Evolutionary conservation across 1,140 invertebrate species (phyloP).

Genomic region (Lasioglossum baleicum): DNA sequence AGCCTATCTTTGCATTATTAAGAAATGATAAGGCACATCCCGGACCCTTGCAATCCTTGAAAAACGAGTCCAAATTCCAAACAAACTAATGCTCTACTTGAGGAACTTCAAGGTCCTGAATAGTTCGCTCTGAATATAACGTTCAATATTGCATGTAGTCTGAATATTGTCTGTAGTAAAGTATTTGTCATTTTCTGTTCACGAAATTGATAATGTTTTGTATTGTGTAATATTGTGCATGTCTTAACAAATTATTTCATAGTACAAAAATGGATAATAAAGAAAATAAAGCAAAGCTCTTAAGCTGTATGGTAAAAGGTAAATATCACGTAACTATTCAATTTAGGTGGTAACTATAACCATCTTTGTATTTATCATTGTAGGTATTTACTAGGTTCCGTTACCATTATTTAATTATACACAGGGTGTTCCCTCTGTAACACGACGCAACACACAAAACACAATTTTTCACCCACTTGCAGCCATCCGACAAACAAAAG

Average conservation of each 20-base stretch:
- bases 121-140: background rate
- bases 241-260: background rate
- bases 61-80: too few relatives aligned
- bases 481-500: too few relatives aligned
- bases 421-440: too few relatives aligned
- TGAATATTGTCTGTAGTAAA: conserved; percentile 16
- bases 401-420: background rate
- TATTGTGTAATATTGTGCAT: background rate
- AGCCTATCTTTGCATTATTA: too few relatives aligned
- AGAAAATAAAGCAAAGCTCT: conserved; percentile 51
- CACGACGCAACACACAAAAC: too few relatives aligned
- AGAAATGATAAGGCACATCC: too few relatives aligned
- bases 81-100: too few relatives aligned
- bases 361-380: background rate
- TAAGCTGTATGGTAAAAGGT: conserved; percentile 60
- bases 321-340: background rate
- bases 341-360: too few relatives aligned
- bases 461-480: too few relatives aligned
- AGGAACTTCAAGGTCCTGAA: too few relatives aligned
- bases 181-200: conserved; percentile 9
- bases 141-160: conserved; percentile 12
- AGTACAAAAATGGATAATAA: conserved; percentile 45
- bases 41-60: too few relatives aligned
- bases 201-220: conserved; percentile 30
- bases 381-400: background rate